A percentile compares a stretch with the other conserved stretches of the same genome.
Evolutionary conservation across 2,888 invertebrate species (phyloP).

Genomic region (Melinaea menophilus): DNA sequence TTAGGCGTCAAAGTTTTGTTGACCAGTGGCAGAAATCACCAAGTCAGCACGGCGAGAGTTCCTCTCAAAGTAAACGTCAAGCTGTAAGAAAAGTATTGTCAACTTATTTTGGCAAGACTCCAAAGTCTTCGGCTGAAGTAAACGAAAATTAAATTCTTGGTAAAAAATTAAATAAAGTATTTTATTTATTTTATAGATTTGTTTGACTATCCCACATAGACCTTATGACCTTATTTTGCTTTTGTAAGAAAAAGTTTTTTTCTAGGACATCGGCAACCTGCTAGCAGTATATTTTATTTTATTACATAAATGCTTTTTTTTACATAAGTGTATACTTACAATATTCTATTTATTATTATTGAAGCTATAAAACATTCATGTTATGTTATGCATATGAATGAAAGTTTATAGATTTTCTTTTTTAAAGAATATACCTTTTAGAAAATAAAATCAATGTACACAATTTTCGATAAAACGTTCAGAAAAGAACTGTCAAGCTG

Average conservation of each 20-base stretch:
- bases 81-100: slow-evolving; percentile 67
- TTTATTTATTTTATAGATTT: slow-evolving; percentile 15
- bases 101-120: slow-evolving; percentile 65
- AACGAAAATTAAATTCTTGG: slow-evolving; percentile 48
- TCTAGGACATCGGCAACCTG: too few relatives aligned
- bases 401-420: too few relatives aligned
- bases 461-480: neutral
- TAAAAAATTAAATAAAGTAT: slow-evolving; percentile 20
- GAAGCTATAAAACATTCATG: too few relatives aligned
- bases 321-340: too few relatives aligned
- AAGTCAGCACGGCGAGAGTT: slow-evolving; percentile 55
- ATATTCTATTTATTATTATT: too few relatives aligned
- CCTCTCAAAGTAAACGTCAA: slow-evolving; percentile 57
- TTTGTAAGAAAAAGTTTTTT: too few relatives aligned
- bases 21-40: slow-evolving; percentile 59
- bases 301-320: too few relatives aligned
- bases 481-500: slow-evolving; percentile 5
- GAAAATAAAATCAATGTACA: too few relatives aligned
- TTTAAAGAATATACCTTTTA: too few relatives aligned
- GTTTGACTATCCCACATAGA: neutral
- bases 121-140: slow-evolving; percentile 43
- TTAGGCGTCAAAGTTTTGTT: slow-evolving; percentile 65
- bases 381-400: too few relatives aligned
- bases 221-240: neutral
- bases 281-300: too few relatives aligned